A percentile compares a stretch with the other conserved stretches of the same genome.
These are phyloP conservation scores for Drosophila bocqueti DNA, from an alignment of 1,140 invertebrate species.

Conservation along the genomic window DNA sequence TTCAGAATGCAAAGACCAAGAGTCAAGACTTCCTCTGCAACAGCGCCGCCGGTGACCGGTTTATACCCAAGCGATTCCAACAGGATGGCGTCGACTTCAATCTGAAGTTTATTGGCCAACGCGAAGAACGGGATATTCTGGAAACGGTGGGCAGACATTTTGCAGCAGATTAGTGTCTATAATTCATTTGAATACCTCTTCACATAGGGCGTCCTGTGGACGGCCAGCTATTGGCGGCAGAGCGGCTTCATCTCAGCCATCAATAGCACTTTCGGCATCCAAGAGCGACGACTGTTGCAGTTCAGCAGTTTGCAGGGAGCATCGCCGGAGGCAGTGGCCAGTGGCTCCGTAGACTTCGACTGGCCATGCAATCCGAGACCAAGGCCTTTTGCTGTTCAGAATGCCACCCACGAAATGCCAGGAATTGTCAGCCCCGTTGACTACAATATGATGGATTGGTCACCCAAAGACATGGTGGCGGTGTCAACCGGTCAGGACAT, in stretches of 20 bases:
- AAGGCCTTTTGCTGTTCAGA: constrained; percentile 59
- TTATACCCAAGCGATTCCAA: constrained; percentile 73
- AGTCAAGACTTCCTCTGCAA: constrained; percentile 1
- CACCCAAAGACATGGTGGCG: constrained; percentile 65
- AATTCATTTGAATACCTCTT: background rate
- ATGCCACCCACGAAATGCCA: constrained; percentile 76
- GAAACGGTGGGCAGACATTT: constrained; percentile 43
- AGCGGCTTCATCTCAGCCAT: constrained; percentile 52
- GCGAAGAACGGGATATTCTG: constrained; percentile 64
- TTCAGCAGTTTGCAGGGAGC: constrained; percentile 47
- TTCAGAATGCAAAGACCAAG: constrained; percentile 23
- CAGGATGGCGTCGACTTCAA: constrained; percentile 52
- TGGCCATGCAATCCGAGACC: constrained; percentile 71
- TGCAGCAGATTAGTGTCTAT: no score
- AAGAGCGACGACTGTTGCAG: constrained; percentile 54
- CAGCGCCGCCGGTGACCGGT: constrained; percentile 63
- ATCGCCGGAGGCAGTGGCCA: background rate
- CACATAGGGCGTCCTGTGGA: constrained; percentile 23
- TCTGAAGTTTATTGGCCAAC: constrained; percentile 54
- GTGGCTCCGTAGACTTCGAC: constrained; percentile 37
- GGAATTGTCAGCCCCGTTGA: constrained; percentile 49
- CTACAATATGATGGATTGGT: constrained; percentile 80
- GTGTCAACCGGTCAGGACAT: constrained; percentile 69
- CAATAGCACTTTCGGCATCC: constrained; percentile 54
- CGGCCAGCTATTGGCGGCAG: constrained; percentile 67